These are phyloP conservation scores for Drosophila pachea DNA, from an alignment of 1,140 invertebrate genomes.

Conservation along the genomic window DNA sequence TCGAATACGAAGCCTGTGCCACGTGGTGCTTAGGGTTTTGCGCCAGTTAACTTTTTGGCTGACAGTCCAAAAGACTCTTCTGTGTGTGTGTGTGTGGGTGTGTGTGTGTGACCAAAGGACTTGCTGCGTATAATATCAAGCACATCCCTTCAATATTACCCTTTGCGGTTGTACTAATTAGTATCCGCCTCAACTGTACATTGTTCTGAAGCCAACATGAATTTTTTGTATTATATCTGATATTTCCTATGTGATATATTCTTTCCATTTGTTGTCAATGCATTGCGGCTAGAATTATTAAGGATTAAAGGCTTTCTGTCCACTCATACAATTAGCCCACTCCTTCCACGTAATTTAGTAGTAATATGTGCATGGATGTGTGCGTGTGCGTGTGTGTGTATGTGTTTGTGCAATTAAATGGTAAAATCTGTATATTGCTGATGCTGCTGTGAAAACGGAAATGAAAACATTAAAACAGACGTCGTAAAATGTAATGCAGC, in stretches of 20 bases:
- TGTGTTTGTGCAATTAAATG: conserved; percentile 45
- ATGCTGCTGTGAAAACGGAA: conserved; percentile 43
- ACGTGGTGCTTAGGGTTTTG: conserved; percentile 2
- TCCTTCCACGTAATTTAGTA: too few species aligned
- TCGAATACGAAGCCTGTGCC: background rate
- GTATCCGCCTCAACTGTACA: background rate
- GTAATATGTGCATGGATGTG: background rate
- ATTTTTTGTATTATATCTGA: conserved; percentile 3
- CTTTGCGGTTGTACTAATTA: background rate
- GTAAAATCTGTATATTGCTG: conserved; percentile 36
- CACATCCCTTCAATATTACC: too few species aligned
- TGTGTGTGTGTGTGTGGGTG: background rate
- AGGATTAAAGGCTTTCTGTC: conserved; percentile 24
- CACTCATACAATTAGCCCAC: conserved; percentile 3
- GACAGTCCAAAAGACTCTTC: background rate
- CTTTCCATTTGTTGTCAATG: conserved; percentile 15
- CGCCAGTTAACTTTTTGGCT: conserved; percentile 1
- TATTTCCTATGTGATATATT: conserved; percentile 5
- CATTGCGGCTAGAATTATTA: conserved; percentile 20
- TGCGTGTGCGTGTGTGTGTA: background rate
- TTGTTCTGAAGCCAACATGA: too few species aligned
- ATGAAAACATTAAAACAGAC: conserved; percentile 46
- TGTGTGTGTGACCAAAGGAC: conserved; percentile 4
- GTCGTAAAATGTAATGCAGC: conserved; percentile 50
- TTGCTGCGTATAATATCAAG: conserved; percentile 10